Conservation (phyloP, 2,113 vertebrate genomes). For the Orthochromis malagaraziensis region DNA sequence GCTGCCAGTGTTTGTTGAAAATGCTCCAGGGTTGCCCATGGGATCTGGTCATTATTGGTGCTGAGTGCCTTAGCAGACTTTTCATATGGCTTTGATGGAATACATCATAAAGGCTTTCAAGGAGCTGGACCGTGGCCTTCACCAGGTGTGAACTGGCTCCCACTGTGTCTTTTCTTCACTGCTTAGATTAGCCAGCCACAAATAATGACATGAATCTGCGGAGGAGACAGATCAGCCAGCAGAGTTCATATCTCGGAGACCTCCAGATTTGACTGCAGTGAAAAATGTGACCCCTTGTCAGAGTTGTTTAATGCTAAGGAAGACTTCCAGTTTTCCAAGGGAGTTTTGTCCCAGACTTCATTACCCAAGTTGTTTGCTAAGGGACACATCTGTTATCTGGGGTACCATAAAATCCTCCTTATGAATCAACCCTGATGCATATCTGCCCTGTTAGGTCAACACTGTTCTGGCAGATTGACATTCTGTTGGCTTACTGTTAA, state of each 20-base stretch:
- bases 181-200: constrained; percentile 18
- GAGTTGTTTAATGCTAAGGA: constrained; percentile 18
- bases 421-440: constrained; percentile 16
- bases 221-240: constrained; percentile 9
- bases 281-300: constrained; percentile 48
- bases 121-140: not conserved
- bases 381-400: not conserved
- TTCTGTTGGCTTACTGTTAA: not conserved
- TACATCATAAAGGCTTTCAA: not conserved
- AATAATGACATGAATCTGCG: constrained; percentile 19
- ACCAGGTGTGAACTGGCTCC: constrained; percentile 4
- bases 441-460: not conserved
- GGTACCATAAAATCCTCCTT: constrained; percentile 10
- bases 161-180: not conserved
- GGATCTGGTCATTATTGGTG: constrained; percentile 17
- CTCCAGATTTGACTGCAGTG: constrained; percentile 21
- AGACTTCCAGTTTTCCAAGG: constrained; percentile 46
- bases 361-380: not conserved
- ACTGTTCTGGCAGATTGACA: not conserved
- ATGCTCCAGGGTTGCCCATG: not conserved
- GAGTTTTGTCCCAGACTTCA: constrained; percentile 20
- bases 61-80: constrained; percentile 55
- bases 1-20: constrained; percentile 20
- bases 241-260: constrained; percentile 9
- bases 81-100: not conserved